Conservation (phyloP, 2,113 vertebrate species). For the Tupaia chinensis region DNA sequence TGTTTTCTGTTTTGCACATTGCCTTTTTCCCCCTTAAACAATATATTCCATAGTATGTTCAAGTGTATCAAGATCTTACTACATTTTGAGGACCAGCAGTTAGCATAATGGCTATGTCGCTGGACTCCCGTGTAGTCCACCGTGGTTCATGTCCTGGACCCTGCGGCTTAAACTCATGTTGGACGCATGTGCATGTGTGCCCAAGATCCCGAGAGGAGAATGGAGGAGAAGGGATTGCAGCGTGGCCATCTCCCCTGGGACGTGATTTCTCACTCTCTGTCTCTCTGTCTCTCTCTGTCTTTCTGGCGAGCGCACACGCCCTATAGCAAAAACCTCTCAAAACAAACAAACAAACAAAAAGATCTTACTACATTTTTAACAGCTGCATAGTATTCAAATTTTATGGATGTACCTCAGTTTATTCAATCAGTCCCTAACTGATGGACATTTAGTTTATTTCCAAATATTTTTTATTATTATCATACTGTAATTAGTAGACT, state of each 20-base stretch:
- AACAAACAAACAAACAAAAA: neutral
- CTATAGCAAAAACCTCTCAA: no score
- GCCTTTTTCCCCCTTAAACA: slow-evolving; percentile 8
- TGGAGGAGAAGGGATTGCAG: no score
- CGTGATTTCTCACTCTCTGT: no score
- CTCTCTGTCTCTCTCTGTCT: no score
- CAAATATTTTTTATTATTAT: slow-evolving; percentile 22
- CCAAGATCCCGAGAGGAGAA: no score
- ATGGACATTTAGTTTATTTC: neutral
- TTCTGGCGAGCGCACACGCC: no score
- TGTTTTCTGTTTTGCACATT: neutral
- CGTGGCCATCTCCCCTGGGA: no score
- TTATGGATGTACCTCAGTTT: neutral
- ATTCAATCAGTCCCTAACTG: neutral
- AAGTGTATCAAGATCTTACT: neutral
- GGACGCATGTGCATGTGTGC: no score
- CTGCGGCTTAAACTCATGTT: no score
- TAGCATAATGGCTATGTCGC: no score
- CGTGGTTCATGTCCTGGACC: no score
- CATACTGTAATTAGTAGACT: neutral
- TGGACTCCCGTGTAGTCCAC: no score
- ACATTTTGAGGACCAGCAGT: neutral
- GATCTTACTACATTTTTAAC: neutral
- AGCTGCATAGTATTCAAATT: neutral
- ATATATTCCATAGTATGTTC: neutral